Base-by-base conservation (phyloP, 1,140 invertebrate species). In the Pomacea maculata region DNA sequence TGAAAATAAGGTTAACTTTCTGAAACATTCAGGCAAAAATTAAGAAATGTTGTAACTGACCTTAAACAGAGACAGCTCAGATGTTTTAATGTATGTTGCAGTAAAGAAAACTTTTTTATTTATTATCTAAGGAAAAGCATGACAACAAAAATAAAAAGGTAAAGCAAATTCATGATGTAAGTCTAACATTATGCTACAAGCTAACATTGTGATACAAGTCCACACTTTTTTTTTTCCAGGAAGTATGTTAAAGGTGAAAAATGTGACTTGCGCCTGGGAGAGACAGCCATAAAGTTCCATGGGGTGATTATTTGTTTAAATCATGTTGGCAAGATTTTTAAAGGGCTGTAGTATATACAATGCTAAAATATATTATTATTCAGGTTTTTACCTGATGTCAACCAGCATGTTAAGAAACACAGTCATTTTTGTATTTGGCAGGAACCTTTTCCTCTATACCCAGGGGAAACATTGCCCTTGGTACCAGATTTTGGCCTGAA, bases 391-490 rank as follows among this genome's bases (percentile, higher is more conserved):
- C 25, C 1, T 63, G 61, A 54, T 25, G 61, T 61, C 6, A n/a
- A n/a, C 34, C 34, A 45, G 2, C 34, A 0, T 45, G 3, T 6
- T 45, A 6, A 45, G 6, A 45, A 45, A 45, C 34, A 45, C 1
- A 45, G 34, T 4, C 34, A 45, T 45, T 55, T 63, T 73, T 76
- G 77, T 64, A 78, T 55, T 57, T 78, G 87, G 34, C 88, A 92
- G 87, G 92, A 92, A 54, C 92, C 92, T n/a, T 93, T 93, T 84
- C 92, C 92, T 54, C 83, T 93, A 14, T 93, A 93, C 85, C 92
- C 92, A 74, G 92, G 92, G 12, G 92, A 93, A 86, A 72, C 76
- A n/a, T 76, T 93, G 19, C 61, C 76, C 65, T 78, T 80, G 70
- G 89, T 89, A 11, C 73, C 79, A 61, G 73, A 83, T 21, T 88